phyloP scores from a whole-genome alignment of 1,140 invertebrate species.

The Cotesia chilonis region DNA sequence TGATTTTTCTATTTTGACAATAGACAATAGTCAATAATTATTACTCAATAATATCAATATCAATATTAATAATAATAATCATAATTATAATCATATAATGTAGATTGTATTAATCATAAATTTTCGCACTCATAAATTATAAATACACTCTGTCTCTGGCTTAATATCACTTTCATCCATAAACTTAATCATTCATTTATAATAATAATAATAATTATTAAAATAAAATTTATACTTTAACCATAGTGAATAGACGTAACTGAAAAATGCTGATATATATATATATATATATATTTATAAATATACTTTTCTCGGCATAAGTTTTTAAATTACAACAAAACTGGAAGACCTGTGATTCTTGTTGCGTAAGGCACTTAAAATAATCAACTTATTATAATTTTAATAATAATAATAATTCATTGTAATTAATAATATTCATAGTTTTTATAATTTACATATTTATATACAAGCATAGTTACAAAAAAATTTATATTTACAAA shows the following conservation, averaged over 20 bases:
- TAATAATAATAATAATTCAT: conserved; percentile 26
- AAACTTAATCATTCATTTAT: conserved; percentile 36
- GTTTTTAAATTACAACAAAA: conserved; percentile 41
- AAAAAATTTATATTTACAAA: conserved; percentile 40
- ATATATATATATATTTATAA: not conserved
- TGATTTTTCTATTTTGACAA: conserved; percentile 61
- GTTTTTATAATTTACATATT: conserved; percentile 49
- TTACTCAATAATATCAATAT: too few species aligned
- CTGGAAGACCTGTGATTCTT: conserved; percentile 67
- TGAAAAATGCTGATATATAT: not conserved
- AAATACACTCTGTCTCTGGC: conserved; percentile 54
- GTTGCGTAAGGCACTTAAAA: conserved; percentile 67
- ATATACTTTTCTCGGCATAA: not conserved
- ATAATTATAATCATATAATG: not conserved
- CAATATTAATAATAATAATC: too few species aligned
- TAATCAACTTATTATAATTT: conserved; percentile 42
- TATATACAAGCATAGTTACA: conserved; percentile 6
- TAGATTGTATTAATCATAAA: conserved; percentile 45
- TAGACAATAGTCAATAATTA: conserved; percentile 62
- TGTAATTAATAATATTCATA: too few species aligned
- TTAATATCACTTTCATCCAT: conserved; percentile 43
- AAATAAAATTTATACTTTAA: conserved; percentile 34
- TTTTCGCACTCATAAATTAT: conserved; percentile 61
- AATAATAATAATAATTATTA: conserved; percentile 21
- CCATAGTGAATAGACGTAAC: conserved; percentile 20